phyloP scores from a whole-genome alignment of 2,888 invertebrate species.

The Onchidella celtica region DNA sequence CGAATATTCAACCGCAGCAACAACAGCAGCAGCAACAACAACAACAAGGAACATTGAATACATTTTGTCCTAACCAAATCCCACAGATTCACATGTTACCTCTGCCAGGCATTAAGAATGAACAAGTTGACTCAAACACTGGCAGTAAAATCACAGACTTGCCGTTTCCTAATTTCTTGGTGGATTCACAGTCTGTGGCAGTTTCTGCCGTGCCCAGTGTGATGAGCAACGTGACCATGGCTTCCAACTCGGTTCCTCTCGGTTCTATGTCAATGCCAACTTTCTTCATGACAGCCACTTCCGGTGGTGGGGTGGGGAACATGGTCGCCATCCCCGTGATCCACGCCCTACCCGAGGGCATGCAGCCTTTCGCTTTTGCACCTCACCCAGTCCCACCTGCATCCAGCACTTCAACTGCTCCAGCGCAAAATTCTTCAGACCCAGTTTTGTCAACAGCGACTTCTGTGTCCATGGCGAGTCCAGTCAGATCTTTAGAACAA shows the following conservation, averaged over 20 bases:
- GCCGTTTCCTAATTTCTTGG: conserved; percentile 17
- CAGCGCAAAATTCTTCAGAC: background rate
- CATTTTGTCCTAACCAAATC: background rate
- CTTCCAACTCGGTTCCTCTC: background rate
- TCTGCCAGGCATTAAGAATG: background rate
- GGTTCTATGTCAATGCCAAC: conserved; percentile 10
- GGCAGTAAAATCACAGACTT: background rate
- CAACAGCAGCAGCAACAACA: background rate
- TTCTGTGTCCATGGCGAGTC: background rate
- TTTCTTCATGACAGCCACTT: conserved; percentile 23
- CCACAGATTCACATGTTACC: conserved; percentile 18
- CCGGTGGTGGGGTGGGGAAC: conserved; percentile 19
- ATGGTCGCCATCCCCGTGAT: conserved; percentile 52
- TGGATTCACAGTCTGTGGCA: conserved; percentile 20
- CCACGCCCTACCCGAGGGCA: conserved; percentile 46
- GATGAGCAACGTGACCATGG: background rate
- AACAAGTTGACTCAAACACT: background rate
- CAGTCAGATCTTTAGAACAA: background rate
- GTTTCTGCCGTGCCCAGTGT: background rate
- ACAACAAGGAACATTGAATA: background rate
- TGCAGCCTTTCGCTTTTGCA: conserved; percentile 41
- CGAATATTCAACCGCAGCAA: background rate
- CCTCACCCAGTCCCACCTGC: conserved; percentile 12
- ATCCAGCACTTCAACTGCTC: background rate
- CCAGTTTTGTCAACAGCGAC: background rate